A percentile compares a stretch with the other conserved stretches of the same genome.
phyloP scores from a whole-genome alignment of 2,113 vertebrate species.

The Leptobrachium ailaonicum region DNA sequence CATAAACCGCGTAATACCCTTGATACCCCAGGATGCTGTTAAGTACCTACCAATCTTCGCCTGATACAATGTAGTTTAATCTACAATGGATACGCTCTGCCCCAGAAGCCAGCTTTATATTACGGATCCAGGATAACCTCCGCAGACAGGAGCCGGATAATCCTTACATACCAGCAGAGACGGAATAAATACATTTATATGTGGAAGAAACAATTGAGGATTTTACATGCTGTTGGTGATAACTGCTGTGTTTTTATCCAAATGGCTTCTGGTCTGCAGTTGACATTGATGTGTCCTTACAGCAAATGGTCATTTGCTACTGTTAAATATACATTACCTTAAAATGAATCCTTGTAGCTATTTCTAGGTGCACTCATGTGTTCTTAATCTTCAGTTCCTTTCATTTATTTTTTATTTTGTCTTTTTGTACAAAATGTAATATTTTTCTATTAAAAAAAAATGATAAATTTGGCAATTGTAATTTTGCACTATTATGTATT shows the following conservation, averaged over 20 bases:
- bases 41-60: background rate
- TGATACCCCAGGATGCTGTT: background rate
- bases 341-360: background rate
- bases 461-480: too few species aligned
- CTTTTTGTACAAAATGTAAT: background rate
- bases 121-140: conserved; percentile 44
- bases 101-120: conserved; percentile 48
- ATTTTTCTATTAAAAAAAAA: background rate
- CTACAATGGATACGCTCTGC: conserved; percentile 28
- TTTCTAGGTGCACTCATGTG: background rate
- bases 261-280: conserved; percentile 1
- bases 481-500: too few species aligned
- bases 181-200: conserved; percentile 17
- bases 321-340: background rate
- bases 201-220: background rate
- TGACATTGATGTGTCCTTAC: conserved; percentile 19
- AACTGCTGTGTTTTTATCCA: conserved; percentile 17
- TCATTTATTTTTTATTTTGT: background rate
- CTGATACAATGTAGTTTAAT: conserved; percentile 6
- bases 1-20: background rate
- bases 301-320: conserved; percentile 17
- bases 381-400: background rate
- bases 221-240: background rate
- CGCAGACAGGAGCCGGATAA: conserved; percentile 20
- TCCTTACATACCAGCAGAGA: background rate